Base-by-base conservation (phyloP, 2,888 invertebrate genomes). In the Tetragonula carbonaria region DNA sequence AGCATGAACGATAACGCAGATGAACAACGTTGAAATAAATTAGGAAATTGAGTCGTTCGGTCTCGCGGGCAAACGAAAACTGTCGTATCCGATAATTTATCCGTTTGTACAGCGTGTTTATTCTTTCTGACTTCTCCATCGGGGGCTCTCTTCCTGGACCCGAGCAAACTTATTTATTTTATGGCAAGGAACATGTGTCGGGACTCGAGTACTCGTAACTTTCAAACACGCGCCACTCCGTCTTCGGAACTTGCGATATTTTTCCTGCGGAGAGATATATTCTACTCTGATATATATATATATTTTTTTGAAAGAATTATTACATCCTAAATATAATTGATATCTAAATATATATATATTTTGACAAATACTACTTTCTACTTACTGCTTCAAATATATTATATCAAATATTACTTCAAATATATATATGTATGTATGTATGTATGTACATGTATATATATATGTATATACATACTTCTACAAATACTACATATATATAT, bases 41-140 rank as follows among this genome's bases (percentile, higher is more conserved):
- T 13, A 5, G 28, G 13, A 16, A 16, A 23, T 38, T 1, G 59
- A 8, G 18, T 1, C 4, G 38, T 62, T 38, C 21, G n/a, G 16
- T 73, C 53, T 45, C 23, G 16, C 4, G 18, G 28, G 21, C 8
- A 28, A 33, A 73, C 23, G 50, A 18, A 59, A 78, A 68, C 72
- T 62, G 33, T 45, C 74, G 55, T 38, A 28, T 33, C 66, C 45
- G 55, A 38, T 85, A 79, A 85, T 81, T 87, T 82, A 77, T 85
- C 81, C 78, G 82, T 87, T 87, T 74, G 68, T 74, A 72, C 71
- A 77, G 67, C 59, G 38, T 78, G 72, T 85, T 87, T 85, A 62
- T 79, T 74, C 63, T 55, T 33, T 51, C 28, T 53, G 51, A 66
- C 74, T 80, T 74, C 71, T 71, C 74, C 65, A 71, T 67, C 70